Evolutionary conservation across 1,140 invertebrate species (phyloP).

Genomic region (Bombus superbus): DNA sequence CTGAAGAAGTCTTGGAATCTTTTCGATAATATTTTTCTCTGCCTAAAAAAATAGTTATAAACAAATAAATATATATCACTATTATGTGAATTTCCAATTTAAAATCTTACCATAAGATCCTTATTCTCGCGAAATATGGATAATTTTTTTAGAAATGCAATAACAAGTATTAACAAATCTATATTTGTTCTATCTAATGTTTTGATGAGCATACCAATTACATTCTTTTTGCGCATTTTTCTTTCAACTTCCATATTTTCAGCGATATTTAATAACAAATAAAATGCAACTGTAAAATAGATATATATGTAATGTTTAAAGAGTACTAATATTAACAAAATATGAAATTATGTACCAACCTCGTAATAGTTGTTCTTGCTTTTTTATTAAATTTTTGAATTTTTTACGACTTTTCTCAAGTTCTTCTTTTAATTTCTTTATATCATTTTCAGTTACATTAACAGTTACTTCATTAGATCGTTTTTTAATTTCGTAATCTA

Average conservation of each 20-base stretch:
- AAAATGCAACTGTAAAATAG: conserved; percentile 88
- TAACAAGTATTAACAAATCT: conserved; percentile 94
- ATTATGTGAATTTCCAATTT: conserved; percentile 24
- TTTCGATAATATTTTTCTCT: conserved; percentile 88
- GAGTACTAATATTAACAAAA: conserved; percentile 2
- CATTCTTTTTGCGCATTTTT: conserved; percentile 98
- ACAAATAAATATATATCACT: conserved; percentile 37
- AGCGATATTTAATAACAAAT: conserved; percentile 96
- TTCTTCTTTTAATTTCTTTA: conserved; percentile 89
- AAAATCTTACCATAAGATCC: conserved; percentile 90
- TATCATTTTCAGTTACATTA: conserved; percentile 76
- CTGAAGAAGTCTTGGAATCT: conserved; percentile 88
- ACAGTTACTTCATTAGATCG: conserved; percentile 70
- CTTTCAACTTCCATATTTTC: conserved; percentile 97
- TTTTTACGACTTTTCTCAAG: conserved; percentile 91
- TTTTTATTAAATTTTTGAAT: conserved; percentile 91
- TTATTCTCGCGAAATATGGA: conserved; percentile 98
- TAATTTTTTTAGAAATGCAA: conserved; percentile 97
- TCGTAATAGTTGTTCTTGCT: conserved; percentile 95
- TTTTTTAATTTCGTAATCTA: conserved; percentile 78
- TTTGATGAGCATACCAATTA: conserved; percentile 94
- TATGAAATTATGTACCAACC: conserved; percentile 77
- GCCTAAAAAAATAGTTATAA: conserved; percentile 76
- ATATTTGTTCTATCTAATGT: conserved; percentile 93
- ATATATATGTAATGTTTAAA: conserved; percentile 25